phyloP scores from a whole-genome alignment of 2,113 vertebrate species.

The Xiphorhynchus elegans region DNA sequence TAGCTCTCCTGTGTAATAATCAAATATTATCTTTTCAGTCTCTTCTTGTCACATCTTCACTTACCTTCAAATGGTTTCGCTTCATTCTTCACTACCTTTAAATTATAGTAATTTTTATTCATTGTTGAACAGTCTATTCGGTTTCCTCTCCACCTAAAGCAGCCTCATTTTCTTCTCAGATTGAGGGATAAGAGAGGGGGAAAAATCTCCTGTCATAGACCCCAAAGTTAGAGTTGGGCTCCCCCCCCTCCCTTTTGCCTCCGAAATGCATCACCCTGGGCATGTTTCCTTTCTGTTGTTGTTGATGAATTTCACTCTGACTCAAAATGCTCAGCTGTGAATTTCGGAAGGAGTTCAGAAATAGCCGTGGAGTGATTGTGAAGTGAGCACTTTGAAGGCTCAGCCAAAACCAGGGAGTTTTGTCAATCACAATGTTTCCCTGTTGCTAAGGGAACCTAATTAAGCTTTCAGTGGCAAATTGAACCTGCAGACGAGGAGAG shows the following conservation, averaged over 20 bases:
- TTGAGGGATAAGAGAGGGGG: neutral
- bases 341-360: slow-evolving; percentile 30
- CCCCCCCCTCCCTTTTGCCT: neutral
- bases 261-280: neutral
- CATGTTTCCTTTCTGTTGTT: neutral
- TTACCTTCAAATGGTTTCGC: neutral
- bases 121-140: neutral
- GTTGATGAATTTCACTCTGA: neutral
- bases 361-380: neutral
- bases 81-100: neutral
- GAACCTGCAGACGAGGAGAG: neutral
- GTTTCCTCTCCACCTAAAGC: neutral
- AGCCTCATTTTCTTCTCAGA: neutral
- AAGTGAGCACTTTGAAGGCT: slow-evolving; percentile 9
- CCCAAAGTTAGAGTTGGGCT: neutral
- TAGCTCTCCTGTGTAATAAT: neutral
- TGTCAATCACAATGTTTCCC: slow-evolving; percentile 16
- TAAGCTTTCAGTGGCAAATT: slow-evolving; percentile 34
- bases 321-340: slow-evolving; percentile 15
- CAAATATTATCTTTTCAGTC: neutral
- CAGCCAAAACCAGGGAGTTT: neutral
- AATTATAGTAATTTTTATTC: neutral
- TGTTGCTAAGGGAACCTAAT: neutral
- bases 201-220: neutral
- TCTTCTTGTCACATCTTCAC: neutral